These are phyloP conservation scores for Syngnathus acus DNA, from an alignment of 2,797 vertebrate genomes.

Conservation along the genomic window DNA sequence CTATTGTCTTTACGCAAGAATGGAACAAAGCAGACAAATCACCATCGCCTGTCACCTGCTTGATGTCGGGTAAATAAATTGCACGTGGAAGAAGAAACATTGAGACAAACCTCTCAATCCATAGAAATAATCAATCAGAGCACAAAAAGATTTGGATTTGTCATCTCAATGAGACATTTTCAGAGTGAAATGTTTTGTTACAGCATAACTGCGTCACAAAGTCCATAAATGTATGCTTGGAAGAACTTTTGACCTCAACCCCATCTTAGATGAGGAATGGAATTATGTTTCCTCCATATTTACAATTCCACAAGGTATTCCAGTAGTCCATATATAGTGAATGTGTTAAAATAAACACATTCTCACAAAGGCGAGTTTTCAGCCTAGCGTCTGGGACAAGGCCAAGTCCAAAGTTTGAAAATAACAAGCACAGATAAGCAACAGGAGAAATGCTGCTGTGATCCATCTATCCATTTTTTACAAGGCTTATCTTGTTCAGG, in stretches of 20 bases:
- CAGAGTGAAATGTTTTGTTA: not conserved
- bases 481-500: not conserved
- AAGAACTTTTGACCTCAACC: not conserved
- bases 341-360: not conserved
- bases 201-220: not conserved
- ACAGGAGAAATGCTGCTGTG: not conserved
- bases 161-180: not conserved
- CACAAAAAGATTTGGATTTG: not conserved
- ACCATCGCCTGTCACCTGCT: not conserved
- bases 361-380: not conserved
- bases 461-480: not conserved
- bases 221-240: not conserved
- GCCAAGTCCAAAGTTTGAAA: not conserved
- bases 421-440: not conserved
- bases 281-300: not conserved
- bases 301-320: no score
- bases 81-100: not conserved
- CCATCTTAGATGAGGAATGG: not conserved
- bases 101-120: not conserved
- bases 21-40: not conserved
- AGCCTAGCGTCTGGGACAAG: not conserved
- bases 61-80: not conserved
- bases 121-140: constrained; percentile 1
- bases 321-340: not conserved
- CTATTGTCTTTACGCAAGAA: constrained; percentile 1